These are phyloP conservation scores for Polietes domitor DNA, from an alignment of 2,888 invertebrate species.

Conservation along the genomic window DNA sequence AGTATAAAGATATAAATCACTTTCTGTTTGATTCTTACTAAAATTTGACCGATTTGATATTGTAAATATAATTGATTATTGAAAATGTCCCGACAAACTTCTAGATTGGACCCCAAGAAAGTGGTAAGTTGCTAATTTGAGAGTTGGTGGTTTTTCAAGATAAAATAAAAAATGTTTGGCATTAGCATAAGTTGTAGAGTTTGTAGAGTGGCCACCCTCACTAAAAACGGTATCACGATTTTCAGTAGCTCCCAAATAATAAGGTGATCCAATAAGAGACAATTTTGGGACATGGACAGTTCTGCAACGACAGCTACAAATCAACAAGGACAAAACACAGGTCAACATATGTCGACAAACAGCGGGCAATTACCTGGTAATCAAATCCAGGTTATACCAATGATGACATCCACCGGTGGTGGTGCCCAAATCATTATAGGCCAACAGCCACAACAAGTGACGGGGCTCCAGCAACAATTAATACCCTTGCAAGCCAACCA, in stretches of 20 bases:
- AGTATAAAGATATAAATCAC: no score
- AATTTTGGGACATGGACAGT: constrained; percentile 68
- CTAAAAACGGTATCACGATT: constrained; percentile 78
- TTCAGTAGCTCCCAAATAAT: constrained; percentile 77
- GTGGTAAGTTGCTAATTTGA: constrained; percentile 76
- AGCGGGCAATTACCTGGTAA: constrained; percentile 57
- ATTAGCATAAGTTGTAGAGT: constrained; percentile 53
- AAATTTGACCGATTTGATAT: no score
- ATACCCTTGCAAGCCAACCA: constrained; percentile 79
- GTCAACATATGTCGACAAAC: constrained; percentile 48
- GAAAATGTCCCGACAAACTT: constrained; percentile 79
- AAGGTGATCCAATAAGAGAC: constrained; percentile 55
- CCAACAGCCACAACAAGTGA: constrained; percentile 75
- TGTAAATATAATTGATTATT: constrained; percentile 8
- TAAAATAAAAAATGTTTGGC: constrained; percentile 34
- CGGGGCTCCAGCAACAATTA: constrained; percentile 73
- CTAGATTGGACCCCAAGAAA: constrained; percentile 80
- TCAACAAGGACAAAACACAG: constrained; percentile 65
- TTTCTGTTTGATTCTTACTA: no score
- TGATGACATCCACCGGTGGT: constrained; percentile 73
- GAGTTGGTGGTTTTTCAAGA: constrained; percentile 52
- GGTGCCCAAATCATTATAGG: constrained; percentile 78
- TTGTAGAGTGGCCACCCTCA: constrained; percentile 76
- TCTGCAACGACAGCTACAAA: constrained; percentile 57
- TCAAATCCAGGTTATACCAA: constrained; percentile 78